Base-by-base conservation (phyloP, 1,140 invertebrate species). In the Macrotrachela quadricornifera region DNA sequence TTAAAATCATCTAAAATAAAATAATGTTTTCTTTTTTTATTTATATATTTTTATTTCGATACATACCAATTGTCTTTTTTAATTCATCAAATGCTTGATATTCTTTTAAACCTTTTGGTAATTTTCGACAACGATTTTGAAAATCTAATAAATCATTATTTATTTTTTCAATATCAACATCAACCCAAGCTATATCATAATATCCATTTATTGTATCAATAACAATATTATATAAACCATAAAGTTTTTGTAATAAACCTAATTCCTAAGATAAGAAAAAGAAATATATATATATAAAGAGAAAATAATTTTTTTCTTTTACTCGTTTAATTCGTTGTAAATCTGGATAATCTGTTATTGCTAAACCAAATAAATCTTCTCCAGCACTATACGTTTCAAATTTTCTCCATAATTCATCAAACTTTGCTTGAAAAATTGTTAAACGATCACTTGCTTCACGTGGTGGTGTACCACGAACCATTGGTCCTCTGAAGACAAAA, bases 111-210 rank as follows among this genome's bases (percentile, higher is more conserved):
- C 83, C 87, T 68, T 94, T 94, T 0, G 88, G 88, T 36, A 95
- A 72, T 68, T 94, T 94, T 30, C 68, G 64, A 58, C 68, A 71
- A 55, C 68, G 68, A 49, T 92, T 92, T 73, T 94, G 88, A 64
- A 95, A 95, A 61, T 95, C 88, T 77, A 92, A 82, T 10, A 95
- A 69, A 65, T 95, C 87, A 63, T 87, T 88, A 62, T 92, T 94
- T 57, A 96, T 94, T 63, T 88, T 84, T 68, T 94, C 88, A 61
- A 95, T 90, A 60, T 95, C 88, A 9, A 94, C 85, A 61, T 92
- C 86, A 37, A 80, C 79, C 88, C 87, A 95, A 0, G 85, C 79
- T 62, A 94, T 94, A 61, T 94, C 87, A 59, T 92, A 88, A 67
- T 94, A 95, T 62, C 84, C 85, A 66, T 81, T 87, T 39, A 96